Percentiles rank a stretch among this genome's conserved stretches.
These are phyloP conservation scores for Tigriopus japonicus DNA, from an alignment of 1,140 invertebrate genomes.

Conservation along the genomic window DNA sequence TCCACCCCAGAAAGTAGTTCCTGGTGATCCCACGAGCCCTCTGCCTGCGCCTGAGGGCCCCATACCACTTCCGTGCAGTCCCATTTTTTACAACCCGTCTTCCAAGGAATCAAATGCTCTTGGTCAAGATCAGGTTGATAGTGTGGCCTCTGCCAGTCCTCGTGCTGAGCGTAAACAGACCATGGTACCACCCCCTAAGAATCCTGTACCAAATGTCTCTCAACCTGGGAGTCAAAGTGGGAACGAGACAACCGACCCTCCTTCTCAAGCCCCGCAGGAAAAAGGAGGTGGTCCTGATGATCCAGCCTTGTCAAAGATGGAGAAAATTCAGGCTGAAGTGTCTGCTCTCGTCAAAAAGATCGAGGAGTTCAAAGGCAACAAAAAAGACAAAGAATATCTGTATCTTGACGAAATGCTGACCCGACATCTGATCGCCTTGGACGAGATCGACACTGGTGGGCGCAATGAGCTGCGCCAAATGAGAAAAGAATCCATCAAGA, in stretches of 20 bases:
- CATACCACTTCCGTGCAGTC: not conserved
- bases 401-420: constrained; percentile 89
- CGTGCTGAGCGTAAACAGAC: not conserved
- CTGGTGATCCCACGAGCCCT: not conserved
- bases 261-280: not conserved
- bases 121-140: too few relatives aligned
- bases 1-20: not conserved
- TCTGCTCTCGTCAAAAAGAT: constrained; percentile 53
- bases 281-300: constrained; percentile 30
- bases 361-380: constrained; percentile 49
- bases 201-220: not conserved
- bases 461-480: constrained; percentile 66
- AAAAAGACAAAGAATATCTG: constrained; percentile 61
- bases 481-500: constrained; percentile 64
- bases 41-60: not conserved
- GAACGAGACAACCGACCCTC: not conserved
- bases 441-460: constrained; percentile 75
- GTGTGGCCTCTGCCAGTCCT: too few relatives aligned
- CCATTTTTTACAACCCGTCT: not conserved
- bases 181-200: not conserved
- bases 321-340: constrained; percentile 56
- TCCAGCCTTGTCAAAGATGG: constrained; percentile 49
- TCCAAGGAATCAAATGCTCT: too few relatives aligned
- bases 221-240: not conserved
- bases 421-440: constrained; percentile 67